These are phyloP conservation scores for Astyanax mexicanus DNA, from an alignment of 2,797 vertebrate genomes.

Conservation along the genomic window DNA sequence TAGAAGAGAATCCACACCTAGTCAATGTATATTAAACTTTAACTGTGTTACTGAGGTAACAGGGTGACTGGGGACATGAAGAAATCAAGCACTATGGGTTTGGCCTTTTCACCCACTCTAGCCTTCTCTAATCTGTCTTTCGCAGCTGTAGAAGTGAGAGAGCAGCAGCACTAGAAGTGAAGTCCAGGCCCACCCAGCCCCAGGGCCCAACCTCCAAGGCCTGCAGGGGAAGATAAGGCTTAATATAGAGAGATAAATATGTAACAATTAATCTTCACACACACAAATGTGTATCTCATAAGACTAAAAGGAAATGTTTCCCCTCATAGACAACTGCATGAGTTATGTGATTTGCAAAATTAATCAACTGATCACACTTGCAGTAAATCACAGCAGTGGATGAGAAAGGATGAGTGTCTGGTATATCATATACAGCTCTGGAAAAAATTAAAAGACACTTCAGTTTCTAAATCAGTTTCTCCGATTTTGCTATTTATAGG, in stretches of 20 bases:
- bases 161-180: slow-evolving; percentile 3
- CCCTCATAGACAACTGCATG: background rate
- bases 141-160: slow-evolving; percentile 35
- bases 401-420: background rate
- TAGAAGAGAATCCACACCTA: background rate
- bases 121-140: slow-evolving; percentile 44
- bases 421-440: too few species aligned
- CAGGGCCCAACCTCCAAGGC: slow-evolving; percentile 2
- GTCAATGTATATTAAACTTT: too few species aligned
- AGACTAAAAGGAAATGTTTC: background rate
- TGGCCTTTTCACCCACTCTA: background rate
- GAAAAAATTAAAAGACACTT: too few species aligned
- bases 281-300: too few species aligned
- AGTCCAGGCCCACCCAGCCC: background rate
- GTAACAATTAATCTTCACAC: background rate
- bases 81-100: background rate
- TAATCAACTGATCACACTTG: background rate
- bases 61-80: slow-evolving; percentile 13
- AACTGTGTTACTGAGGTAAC: background rate
- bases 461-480: too few species aligned
- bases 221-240: slow-evolving; percentile 30
- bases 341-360: background rate
- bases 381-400: background rate
- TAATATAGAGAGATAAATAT: background rate
- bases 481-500: too few species aligned